phyloP scores from a whole-genome alignment of 2,113 vertebrate genomes.

The Tringa solitaria region DNA sequence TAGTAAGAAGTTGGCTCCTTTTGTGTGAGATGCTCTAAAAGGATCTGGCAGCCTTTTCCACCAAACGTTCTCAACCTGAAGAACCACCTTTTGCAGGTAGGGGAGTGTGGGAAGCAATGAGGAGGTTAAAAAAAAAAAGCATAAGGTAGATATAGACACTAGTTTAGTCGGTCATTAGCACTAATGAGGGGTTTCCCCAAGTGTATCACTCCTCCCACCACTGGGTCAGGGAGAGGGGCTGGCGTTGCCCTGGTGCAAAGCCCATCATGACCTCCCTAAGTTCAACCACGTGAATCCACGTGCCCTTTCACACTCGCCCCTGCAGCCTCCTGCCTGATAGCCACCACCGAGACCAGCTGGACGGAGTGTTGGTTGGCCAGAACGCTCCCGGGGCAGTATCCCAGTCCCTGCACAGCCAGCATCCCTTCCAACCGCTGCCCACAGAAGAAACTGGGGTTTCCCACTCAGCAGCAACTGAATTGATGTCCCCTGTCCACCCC shows the following conservation, averaged over 20 bases:
- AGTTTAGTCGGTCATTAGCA: background rate
- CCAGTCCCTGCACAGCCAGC: background rate
- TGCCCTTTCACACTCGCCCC: accelerated
- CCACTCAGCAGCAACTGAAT: background rate
- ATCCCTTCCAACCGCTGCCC: background rate
- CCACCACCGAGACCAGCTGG: accelerated
- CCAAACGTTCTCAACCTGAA: background rate
- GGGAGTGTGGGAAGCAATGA: background rate
- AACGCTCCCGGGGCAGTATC: accelerated
- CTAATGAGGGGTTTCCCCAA: background rate
- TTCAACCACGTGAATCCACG: accelerated
- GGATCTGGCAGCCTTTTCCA: background rate
- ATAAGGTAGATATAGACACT: background rate
- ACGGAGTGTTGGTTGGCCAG: accelerated
- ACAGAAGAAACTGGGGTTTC: background rate
- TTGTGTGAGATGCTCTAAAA: background rate
- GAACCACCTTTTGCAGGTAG: background rate
- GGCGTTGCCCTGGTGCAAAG: background rate
- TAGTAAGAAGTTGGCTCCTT: background rate
- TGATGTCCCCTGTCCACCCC: background rate
- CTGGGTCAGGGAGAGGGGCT: background rate
- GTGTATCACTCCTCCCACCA: accelerated
- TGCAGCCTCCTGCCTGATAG: background rate
- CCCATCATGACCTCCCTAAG: background rate
- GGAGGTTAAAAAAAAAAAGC: background rate